Evolutionary conservation across 2,888 invertebrate species (phyloP), one percentile per base, ranked within the genome.

Genomic region (Troilus luridus): DNA sequence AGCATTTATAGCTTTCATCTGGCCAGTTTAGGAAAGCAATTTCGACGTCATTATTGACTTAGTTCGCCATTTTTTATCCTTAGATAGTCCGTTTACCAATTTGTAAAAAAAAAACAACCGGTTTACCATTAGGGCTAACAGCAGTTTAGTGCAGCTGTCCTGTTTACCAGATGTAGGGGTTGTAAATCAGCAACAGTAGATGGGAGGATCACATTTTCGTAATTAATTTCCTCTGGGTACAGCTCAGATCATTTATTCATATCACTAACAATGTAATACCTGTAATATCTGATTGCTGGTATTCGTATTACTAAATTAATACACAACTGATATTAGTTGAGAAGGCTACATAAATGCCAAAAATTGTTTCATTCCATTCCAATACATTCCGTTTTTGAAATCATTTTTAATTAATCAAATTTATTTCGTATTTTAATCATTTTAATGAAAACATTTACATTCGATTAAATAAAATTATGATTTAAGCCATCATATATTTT

Each of bases 1-100:
- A 85, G 56, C 85, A 56, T 85, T 85, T 85, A 85, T 85, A 56
- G 85, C 85, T 85, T 85, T 85, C 85, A 85, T 85, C 85, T 85
- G 85, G 56, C 85, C n/a, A 85, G 85, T 85, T 85, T 85, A 56
- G 8, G 85, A 58, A 58, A 85, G 85, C 85, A 56, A 85, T 85
- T 85, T n/a, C n/a, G 19, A 5, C 85, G n/a, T n/a, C 56, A 56
- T 85, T 85, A 85, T 85, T 85, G 85, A 85, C 85, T 85, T 85
- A 58, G 85, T 58, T 77, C 11, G n/a, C 85, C 5, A 21, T 85
- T 85, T 85, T 85, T 85, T 58, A 56, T 27, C 56, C 85, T n/a
- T 1, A 10, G 56, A 19, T 85, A 54, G 85, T 56, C 56, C 85
- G 85, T 85, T 85, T 85, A 85, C 85, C 85, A 85, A 85, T 85